Evolutionary conservation across 2,888 invertebrate species (phyloP).

Genomic region (Spatulosminthurus flaviceps): DNA sequence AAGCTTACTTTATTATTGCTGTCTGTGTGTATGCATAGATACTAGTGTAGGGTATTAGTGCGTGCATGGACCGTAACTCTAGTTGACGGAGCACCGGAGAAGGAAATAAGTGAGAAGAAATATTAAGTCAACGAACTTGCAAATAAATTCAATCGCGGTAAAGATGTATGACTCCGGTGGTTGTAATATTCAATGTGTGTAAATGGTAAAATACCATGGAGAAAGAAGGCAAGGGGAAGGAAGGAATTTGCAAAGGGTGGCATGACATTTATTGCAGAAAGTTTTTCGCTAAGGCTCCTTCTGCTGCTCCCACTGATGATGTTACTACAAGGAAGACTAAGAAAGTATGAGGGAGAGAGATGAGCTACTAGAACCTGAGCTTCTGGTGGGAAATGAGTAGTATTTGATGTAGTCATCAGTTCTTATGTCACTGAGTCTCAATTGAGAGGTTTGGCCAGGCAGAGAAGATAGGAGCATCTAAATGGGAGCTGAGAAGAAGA

Average conservation of each 20-base stretch:
- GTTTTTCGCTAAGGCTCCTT: not conserved
- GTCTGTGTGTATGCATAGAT: too few relatives aligned
- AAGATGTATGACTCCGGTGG: not conserved
- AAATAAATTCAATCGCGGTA: slow-evolving; percentile 3
- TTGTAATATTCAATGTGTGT: too few relatives aligned
- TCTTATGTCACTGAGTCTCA: not conserved
- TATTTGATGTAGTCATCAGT: slow-evolving; percentile 7
- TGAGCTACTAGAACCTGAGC: not conserved
- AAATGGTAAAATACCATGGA: not conserved
- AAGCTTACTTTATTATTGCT: too few relatives aligned
- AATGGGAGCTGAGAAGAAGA: too few relatives aligned
- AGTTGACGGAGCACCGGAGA: too few relatives aligned
- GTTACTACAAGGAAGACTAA: not conserved
- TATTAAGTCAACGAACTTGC: slow-evolving; percentile 7
- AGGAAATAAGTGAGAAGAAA: not conserved
- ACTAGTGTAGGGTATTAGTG: too few relatives aligned
- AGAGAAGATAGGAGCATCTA: too few relatives aligned
- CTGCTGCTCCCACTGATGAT: not conserved
- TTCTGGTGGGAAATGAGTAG: not conserved
- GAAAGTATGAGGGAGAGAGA: not conserved
- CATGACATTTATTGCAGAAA: slow-evolving; percentile 10
- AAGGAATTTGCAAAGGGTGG: slow-evolving; percentile 18
- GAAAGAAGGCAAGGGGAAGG: not conserved
- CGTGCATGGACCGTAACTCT: too few relatives aligned
- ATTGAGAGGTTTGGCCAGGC: too few relatives aligned